phyloP scores from a whole-genome alignment of 1,140 invertebrate genomes.

The Macrosteles quadrilineatus region DNA sequence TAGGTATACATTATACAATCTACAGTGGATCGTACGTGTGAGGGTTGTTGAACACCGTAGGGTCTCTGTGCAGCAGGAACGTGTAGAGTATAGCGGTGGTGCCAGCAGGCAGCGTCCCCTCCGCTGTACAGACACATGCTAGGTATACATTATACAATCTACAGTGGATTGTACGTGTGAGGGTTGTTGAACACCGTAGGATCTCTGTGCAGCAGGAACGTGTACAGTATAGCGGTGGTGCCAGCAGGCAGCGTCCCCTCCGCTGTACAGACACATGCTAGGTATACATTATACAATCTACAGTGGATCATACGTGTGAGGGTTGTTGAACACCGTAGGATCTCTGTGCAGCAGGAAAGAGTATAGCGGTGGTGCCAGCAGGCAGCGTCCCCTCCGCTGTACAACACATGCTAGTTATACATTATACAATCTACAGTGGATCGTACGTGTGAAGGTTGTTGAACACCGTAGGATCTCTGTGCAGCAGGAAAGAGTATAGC shows the following conservation, averaged over 20 bases:
- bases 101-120: slow-evolving; percentile 55
- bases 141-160: no score
- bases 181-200: slow-evolving; percentile 72
- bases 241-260: slow-evolving; percentile 55
- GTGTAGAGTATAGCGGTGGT: slow-evolving; percentile 56
- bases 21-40: slow-evolving; percentile 73
- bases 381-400: no score
- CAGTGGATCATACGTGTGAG: no score
- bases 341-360: no score
- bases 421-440: no score
- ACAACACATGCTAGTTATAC: no score
- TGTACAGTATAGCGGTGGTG: slow-evolving; percentile 54
- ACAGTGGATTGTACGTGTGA: slow-evolving; percentile 71
- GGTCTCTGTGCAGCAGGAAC: slow-evolving; percentile 66
- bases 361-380: no score
- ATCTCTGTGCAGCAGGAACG: slow-evolving; percentile 66
- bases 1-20: no score
- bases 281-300: no score
- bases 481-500: slow-evolving; percentile 59
- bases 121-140: no score
- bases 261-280: no score
- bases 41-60: slow-evolving; percentile 71
- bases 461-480: slow-evolving; percentile 67
- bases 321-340: no score
- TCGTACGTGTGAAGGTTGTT: slow-evolving; percentile 72